Percentiles rank a stretch among this genome's conserved stretches.
These are phyloP conservation scores for Stomatorhinus walkeri DNA, from an alignment of 2,797 vertebrate species.

Conservation along the genomic window DNA sequence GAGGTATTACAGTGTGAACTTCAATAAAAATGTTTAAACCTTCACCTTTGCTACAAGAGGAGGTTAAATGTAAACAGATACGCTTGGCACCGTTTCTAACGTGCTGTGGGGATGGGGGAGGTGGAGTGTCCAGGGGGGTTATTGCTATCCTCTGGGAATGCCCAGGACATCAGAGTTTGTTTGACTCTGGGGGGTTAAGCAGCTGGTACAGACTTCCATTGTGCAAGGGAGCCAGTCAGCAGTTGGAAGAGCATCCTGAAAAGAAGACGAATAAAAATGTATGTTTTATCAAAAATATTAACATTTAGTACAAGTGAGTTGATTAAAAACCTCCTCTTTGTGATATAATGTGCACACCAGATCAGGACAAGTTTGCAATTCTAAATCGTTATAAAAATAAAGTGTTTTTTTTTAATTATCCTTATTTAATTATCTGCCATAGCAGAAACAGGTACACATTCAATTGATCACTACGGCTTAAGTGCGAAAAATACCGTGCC, in stretches of 20 bases:
- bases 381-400: background rate
- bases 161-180: conserved; percentile 54
- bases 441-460: background rate
- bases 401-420: background rate
- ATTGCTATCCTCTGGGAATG: conserved; percentile 72
- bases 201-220: conserved; percentile 65
- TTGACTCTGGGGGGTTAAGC: conserved; percentile 58
- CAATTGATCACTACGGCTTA: background rate
- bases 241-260: conserved; percentile 69
- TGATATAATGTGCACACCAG: background rate
- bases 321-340: background rate
- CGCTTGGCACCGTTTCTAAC: conserved; percentile 44
- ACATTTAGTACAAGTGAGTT: background rate
- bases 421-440: background rate
- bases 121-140: conserved; percentile 51
- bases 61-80: conserved; percentile 43
- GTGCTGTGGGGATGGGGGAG: conserved; percentile 39
- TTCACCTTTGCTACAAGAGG: conserved; percentile 43
- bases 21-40: conserved; percentile 57
- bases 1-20: conserved; percentile 61
- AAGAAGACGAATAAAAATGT: conserved; percentile 21
- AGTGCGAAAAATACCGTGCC: background rate
- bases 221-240: conserved; percentile 57
- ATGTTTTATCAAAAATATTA: background rate
- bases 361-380: background rate